Conservation (phyloP, 2,888 invertebrate species). For the Tiphia femorata region DNA sequence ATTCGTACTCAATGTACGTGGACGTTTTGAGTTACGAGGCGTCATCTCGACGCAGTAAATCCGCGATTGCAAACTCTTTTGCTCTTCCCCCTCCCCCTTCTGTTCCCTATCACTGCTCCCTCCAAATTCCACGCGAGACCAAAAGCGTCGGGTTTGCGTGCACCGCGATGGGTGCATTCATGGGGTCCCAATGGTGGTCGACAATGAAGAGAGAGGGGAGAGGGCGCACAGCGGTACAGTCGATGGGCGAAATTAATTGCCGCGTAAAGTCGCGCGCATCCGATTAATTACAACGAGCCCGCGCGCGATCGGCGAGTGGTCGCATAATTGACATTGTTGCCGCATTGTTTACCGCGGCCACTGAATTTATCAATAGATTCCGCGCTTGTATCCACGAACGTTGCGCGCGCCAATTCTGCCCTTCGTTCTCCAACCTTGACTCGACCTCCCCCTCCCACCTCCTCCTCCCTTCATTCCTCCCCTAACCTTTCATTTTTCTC, state of each 20-base stretch:
- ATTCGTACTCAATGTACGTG: no score
- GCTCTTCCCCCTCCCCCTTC: no score
- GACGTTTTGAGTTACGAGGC: no score
- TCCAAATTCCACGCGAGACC: no score
- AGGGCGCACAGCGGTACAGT: no score
- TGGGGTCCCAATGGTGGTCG: no score
- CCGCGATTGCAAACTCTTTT: no score
- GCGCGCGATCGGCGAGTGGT: slow-evolving; percentile 50
- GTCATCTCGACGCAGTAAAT: no score
- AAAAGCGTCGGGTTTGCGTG: no score
- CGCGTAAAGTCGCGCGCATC: slow-evolving; percentile 31
- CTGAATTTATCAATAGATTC: slow-evolving; percentile 63
- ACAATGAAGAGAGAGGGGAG: no score
- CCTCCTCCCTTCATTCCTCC: background rate
- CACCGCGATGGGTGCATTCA: no score
- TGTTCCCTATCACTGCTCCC: no score
- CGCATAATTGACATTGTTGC: slow-evolving; percentile 66
- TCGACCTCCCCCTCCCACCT: background rate
- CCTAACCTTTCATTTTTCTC: background rate
- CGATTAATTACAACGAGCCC: slow-evolving; percentile 52
- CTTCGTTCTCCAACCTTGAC: slow-evolving; percentile 3
- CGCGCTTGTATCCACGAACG: slow-evolving; percentile 24
- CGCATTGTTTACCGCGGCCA: slow-evolving; percentile 60
- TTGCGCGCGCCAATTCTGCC: slow-evolving; percentile 16
- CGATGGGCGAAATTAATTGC: slow-evolving; percentile 49